Evolutionary conservation across 2,113 vertebrate genomes (phyloP), one percentile per base, ranked within the genome.

Genomic region (Pogonocichla stellata): DNA sequence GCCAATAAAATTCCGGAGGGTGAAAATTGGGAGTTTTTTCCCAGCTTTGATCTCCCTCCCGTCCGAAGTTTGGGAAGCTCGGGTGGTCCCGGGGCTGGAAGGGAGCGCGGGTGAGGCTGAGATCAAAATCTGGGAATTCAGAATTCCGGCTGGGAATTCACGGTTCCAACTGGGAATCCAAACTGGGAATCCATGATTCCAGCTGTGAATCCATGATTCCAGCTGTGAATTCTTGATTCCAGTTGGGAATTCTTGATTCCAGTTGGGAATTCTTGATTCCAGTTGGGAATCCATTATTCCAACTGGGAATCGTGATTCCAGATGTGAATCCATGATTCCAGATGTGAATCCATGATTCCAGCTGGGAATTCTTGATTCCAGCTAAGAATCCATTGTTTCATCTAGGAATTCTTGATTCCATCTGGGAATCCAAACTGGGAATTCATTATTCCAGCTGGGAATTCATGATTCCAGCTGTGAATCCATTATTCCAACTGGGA

Each of bases 61-160:
- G 7, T 33, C 31, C n/a, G 6, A 61, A 19, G 0, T 1, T 45
- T 36, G 61, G 36, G 65, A 70, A 70, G 29, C 10, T 5, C 3
- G 26, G 66, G 53, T 23, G 45, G 38, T 62, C 31, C 50, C 3
- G 5, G 61, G 54, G 34, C 65, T 13, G 14, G 36, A 29, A 29
- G 16, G 62, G 2, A 4, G 9, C 5, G 2, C 14, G 6, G 22
- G 29, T 19, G 38, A 73, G 58, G 65, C 0, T 0, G 18, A 38
- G 74, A 36, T 10, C 1, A 3, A 62, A 54, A 15, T 8, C 19
- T 58, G 56, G 56, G 13, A 16, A 31, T 62, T 31, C 13, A 10
- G 5, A 1, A 13, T 73, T 56, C 38, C 16, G 15, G 13, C 4
- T 25, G 51, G 31, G 70, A 72, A 47, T 47, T 45, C 43, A 47